Evolutionary conservation across 92 coral and sea anemone species (phyloP), one percentile per base, ranked within the genome.

Genomic region (Muricea muricata): DNA sequence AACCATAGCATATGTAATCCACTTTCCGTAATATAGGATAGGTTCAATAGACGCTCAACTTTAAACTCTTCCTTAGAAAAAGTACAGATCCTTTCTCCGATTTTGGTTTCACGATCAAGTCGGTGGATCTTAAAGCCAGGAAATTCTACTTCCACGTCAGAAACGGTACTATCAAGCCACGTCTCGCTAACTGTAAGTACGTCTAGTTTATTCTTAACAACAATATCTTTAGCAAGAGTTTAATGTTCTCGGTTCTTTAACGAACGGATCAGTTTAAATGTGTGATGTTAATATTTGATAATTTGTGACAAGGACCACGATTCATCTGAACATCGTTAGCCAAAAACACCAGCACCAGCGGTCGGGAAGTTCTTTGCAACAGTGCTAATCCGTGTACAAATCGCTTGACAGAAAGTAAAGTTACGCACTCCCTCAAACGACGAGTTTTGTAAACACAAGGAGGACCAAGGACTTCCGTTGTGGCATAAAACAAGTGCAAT

Each of bases 1-100:
- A n/a, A n/a, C n/a, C n/a, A n/a, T 12, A 89, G 67, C 48, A 75
- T 83, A 70, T 85, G 89, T 26, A 85, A 35, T 3, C 93, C 87
- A 50, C 76, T 28, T 10, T 80, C 70, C 24, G 90, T 55, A 14
- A 79, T 86, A 34, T 42, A 37, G 31, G 81, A 68, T 4, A 86
- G 79, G 34, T 90, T 90, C 10, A 23, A 52, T 50, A 90, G 45
- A 46, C 82, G 29, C 81, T 90, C 85, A 41, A 73, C 79, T 54
- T 82, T 85, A 65, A 78, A 72, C 17, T 55, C 68, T 28, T 78
- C 69, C 32, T 60, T 81, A 26, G 41, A 63, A 28, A 65, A 81
- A 8, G 40, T 40, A 45, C 87, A 69, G 30, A 82, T 80, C 20
- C 66, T 80, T 6, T 67, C 87, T 25, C 87, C 87, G 71, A 40